Percentiles rank a stretch among this genome's conserved stretches.
phyloP scores from a whole-genome alignment of 1,140 invertebrate genomes.

The Leptinotarsa lineolata region DNA sequence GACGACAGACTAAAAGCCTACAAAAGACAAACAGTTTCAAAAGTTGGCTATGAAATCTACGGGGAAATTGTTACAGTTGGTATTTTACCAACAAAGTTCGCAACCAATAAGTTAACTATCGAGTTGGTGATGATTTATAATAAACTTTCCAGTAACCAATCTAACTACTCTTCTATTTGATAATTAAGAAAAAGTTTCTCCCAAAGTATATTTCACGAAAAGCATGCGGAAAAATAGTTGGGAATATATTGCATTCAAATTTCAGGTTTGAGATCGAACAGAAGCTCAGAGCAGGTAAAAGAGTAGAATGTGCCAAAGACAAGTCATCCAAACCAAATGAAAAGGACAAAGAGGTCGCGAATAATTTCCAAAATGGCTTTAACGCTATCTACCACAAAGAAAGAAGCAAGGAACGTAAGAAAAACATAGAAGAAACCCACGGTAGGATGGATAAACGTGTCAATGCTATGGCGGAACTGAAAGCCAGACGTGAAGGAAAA shows the following conservation, averaged over 20 bases:
- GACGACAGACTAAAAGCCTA: too few relatives aligned
- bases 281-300: slow-evolving; percentile 85
- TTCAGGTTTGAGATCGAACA: slow-evolving; percentile 94
- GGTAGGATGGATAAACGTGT: slow-evolving; percentile 77
- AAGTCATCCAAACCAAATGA: slow-evolving; percentile 62
- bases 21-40: too few relatives aligned
- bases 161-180: too few relatives aligned
- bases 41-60: too few relatives aligned
- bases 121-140: too few relatives aligned
- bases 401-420: slow-evolving; percentile 85
- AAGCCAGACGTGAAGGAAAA: slow-evolving; percentile 81
- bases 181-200: too few relatives aligned
- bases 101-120: too few relatives aligned
- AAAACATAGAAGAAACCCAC: slow-evolving; percentile 86
- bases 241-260: slow-evolving; percentile 4
- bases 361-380: slow-evolving; percentile 53
- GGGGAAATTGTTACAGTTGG: too few relatives aligned
- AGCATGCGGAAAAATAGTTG: too few relatives aligned
- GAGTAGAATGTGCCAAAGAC: slow-evolving; percentile 73
- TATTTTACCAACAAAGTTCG: too few relatives aligned
- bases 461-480: slow-evolving; percentile 88
- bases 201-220: too few relatives aligned
- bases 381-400: slow-evolving; percentile 72
- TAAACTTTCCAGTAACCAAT: too few relatives aligned
- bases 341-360: slow-evolving; percentile 62